A percentile compares a stretch with the other conserved stretches of the same genome.
phyloP scores from a whole-genome alignment of 2,888 invertebrate species.

The Neocrepidodera transversa region DNA sequence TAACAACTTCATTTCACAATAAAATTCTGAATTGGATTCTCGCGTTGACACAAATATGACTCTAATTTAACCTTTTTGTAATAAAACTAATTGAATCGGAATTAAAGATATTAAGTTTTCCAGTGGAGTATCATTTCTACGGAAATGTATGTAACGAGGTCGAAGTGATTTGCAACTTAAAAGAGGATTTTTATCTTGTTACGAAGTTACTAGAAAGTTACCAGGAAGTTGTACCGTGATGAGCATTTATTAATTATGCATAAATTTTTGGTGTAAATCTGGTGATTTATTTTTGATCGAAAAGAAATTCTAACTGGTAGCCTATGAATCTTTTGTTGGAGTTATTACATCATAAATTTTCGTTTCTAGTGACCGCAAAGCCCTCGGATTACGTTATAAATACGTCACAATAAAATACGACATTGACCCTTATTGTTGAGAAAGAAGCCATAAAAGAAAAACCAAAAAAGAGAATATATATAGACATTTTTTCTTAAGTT shows the following conservation, averaged over 20 bases:
- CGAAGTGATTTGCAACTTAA: not conserved
- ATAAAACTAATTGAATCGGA: not conserved
- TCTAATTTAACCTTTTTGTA: not conserved
- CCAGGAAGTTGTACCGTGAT: not conserved
- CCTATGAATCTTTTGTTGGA: conserved; percentile 10
- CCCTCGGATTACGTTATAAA: conserved; percentile 25
- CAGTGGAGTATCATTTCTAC: not conserved
- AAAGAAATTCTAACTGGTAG: not conserved
- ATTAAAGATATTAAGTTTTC: not conserved
- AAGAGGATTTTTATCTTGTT: not conserved
- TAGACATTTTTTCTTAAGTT: no score
- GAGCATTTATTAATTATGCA: no score
- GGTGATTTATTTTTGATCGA: not conserved
- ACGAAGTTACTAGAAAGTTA: not conserved
- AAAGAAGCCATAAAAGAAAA: not conserved
- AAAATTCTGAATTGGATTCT: not conserved
- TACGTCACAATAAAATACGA: conserved; percentile 15
- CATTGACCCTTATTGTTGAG: conserved; percentile 10
- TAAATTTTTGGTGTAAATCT: no score
- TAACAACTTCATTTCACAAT: not conserved
- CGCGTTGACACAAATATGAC: not conserved
- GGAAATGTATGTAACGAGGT: not conserved
- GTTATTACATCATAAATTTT: conserved; percentile 26
- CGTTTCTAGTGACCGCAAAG: conserved; percentile 21
- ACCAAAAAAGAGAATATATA: not conserved